These are phyloP conservation scores for Myotis myotis DNA, from an alignment of 2,797 vertebrate genomes.

Conservation along the genomic window DNA sequence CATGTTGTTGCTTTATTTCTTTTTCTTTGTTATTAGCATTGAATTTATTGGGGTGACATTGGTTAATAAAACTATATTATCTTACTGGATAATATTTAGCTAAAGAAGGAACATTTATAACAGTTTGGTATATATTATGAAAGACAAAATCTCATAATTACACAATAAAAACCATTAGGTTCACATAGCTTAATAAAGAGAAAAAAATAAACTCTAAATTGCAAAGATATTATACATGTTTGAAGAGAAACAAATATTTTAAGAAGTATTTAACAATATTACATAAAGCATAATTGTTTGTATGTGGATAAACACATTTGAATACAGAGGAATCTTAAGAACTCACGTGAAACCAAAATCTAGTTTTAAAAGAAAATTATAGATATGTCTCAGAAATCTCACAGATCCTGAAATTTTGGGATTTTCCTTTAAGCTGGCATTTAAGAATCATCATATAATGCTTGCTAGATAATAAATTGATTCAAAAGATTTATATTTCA, in stretches of 20 bases:
- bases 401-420: not conserved
- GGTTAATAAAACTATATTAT: not conserved
- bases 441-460: not conserved
- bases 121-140: not conserved
- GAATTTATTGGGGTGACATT: not conserved
- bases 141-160: slow-evolving; percentile 3
- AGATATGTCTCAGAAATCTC: not conserved
- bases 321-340: not conserved
- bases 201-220: not conserved
- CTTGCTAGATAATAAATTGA: not conserved
- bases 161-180: not conserved
- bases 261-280: not conserved
- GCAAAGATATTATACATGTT: not conserved
- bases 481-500: not conserved
- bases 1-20: not conserved
- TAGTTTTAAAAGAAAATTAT: slow-evolving; percentile 18
- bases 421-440: not conserved
- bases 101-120: not conserved
- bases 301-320: not conserved
- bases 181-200: not conserved
- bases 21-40: not conserved
- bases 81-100: not conserved
- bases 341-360: not conserved
- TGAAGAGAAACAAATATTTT: not conserved
- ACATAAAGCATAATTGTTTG: not conserved